Evolutionary conservation across 2,888 invertebrate species (phyloP).

Genomic region (Sisyra nigra): DNA sequence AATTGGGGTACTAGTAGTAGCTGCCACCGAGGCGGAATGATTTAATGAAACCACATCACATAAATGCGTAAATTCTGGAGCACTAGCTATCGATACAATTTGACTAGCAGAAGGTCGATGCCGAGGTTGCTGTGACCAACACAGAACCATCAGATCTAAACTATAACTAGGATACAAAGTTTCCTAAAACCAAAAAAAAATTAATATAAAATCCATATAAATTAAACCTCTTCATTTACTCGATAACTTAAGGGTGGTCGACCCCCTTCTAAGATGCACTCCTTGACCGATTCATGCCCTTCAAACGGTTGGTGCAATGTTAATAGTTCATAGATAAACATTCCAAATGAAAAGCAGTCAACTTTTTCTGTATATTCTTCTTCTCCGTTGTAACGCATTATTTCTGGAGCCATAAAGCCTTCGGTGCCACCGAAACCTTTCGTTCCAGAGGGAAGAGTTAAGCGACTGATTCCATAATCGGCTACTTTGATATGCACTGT

Average conservation of each 20-base stretch:
- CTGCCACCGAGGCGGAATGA: slow-evolving; percentile 45
- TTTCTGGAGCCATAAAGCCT: slow-evolving; percentile 99
- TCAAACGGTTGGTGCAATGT: slow-evolving; percentile 91
- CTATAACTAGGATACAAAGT: slow-evolving; percentile 74
- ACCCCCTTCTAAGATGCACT: slow-evolving; percentile 89
- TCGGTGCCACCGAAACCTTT: slow-evolving; percentile 98
- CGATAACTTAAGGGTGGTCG: slow-evolving; percentile 75
- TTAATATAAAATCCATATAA: neutral
- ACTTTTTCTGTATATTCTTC: slow-evolving; percentile 98
- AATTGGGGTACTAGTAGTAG: slow-evolving; percentile 36
- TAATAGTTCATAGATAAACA: slow-evolving; percentile 92
- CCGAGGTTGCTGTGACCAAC: slow-evolving; percentile 81
- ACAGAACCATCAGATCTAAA: slow-evolving; percentile 87
- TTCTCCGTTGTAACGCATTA: slow-evolving; percentile 94
- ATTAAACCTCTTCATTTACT: slow-evolving; percentile 27
- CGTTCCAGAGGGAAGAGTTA: slow-evolving; percentile 77
- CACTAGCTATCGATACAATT: slow-evolving; percentile 79
- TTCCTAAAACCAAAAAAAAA: slow-evolving; percentile 33
- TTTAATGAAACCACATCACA: slow-evolving; percentile 62
- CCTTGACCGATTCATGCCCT: slow-evolving; percentile 91
- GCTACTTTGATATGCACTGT: slow-evolving; percentile 83
- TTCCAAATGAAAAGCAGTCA: slow-evolving; percentile 97
- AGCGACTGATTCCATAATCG: slow-evolving; percentile 87
- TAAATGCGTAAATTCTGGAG: slow-evolving; percentile 86
- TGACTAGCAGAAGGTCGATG: slow-evolving; percentile 89